phyloP scores from a whole-genome alignment of 2,113 vertebrate species.

The Amazona vittata region DNA sequence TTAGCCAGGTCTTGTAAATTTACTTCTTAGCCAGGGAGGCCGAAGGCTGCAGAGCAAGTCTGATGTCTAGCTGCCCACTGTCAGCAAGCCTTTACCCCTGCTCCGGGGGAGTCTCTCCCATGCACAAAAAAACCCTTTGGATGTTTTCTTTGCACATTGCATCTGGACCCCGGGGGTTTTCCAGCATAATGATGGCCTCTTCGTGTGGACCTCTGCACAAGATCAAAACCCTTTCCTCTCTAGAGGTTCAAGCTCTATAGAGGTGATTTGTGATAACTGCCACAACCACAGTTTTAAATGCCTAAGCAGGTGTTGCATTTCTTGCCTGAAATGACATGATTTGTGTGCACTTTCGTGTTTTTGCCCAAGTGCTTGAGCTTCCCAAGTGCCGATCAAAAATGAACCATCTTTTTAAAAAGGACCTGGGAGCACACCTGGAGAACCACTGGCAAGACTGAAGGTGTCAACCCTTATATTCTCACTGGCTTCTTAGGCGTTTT shows the following conservation, averaged over 20 bases:
- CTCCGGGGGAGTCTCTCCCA: rapidly evolving
- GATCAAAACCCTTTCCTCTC: neutral
- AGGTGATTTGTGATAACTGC: neutral
- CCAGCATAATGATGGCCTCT: neutral
- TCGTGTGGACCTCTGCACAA: neutral
- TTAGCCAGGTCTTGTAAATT: neutral
- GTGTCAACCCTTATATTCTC: neutral
- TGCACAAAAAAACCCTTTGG: neutral
- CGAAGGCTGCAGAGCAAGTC: neutral
- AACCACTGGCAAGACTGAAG: neutral
- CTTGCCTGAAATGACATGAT: neutral
- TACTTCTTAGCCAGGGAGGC: neutral
- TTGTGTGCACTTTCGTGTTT: neutral
- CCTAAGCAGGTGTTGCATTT: neutral
- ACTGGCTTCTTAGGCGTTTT: neutral
- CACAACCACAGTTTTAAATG: neutral
- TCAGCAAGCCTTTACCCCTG: neutral
- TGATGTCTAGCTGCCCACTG: neutral
- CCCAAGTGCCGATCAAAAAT: neutral
- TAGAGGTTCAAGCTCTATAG: neutral
- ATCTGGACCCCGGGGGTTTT: neutral
- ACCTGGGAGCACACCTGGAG: neutral
- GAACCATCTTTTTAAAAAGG: neutral
- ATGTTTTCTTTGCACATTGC: neutral
- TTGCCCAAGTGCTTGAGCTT: neutral